phyloP scores from a whole-genome alignment of 2,888 invertebrate species.

The Leptopilina drosophilae region DNA sequence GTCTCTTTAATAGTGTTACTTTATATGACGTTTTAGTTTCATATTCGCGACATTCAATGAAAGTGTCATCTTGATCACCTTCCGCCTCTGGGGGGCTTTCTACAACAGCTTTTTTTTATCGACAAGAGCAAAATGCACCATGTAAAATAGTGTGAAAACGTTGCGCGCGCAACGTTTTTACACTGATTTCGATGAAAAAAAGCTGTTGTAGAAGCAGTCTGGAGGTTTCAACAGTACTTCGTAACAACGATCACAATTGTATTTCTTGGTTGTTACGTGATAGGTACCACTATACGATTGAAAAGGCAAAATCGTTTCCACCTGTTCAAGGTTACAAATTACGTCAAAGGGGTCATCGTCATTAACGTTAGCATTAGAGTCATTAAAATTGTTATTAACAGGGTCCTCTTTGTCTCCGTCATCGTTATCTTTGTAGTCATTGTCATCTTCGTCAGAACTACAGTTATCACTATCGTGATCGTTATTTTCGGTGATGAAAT shows the following conservation, averaged over 20 bases:
- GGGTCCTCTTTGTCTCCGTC: neutral
- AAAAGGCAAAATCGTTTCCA: neutral
- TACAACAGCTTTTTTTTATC: no score
- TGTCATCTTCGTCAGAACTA: no score
- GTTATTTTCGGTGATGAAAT: neutral
- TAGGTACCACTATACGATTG: neutral
- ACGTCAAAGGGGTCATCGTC: neutral
- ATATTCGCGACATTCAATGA: constrained; percentile 2
- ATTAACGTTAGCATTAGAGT: neutral
- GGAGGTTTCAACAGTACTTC: neutral
- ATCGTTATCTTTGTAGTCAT: no score
- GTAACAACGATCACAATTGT: neutral
- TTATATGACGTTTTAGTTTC: neutral
- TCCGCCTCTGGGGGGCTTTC: neutral
- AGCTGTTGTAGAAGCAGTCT: no score
- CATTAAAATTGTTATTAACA: neutral
- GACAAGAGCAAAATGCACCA: no score
- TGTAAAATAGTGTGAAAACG: no score
- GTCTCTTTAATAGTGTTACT: neutral
- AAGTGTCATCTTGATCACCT: neutral
- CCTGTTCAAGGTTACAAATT: neutral
- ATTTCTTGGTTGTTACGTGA: neutral
- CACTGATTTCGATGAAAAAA: no score
- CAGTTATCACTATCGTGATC: no score
- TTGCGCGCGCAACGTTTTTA: no score